Conservation (phyloP, 1,140 invertebrate species). For the Drosophila arizonae region DNA sequence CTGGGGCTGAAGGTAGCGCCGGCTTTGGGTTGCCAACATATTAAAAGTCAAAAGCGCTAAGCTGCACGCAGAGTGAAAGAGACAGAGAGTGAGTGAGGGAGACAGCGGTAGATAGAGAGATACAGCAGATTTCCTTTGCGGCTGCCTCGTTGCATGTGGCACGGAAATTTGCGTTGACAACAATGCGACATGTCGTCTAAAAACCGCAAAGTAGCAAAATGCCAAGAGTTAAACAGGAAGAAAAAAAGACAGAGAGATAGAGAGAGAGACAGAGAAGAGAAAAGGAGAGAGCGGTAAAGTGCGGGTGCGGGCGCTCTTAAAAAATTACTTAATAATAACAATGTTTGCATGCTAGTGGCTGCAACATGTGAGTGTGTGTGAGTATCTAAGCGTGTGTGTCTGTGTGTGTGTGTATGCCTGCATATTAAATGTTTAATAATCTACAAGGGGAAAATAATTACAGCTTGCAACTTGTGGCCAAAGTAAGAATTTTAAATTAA, state of each 20-base stretch:
- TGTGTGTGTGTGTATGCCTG: conserved; percentile 7
- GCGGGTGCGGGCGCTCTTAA: conserved; percentile 8
- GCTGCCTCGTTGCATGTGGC: conserved; percentile 67
- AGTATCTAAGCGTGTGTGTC: not conserved
- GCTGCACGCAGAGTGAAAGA: conserved; percentile 27
- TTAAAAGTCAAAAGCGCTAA: conserved; percentile 78
- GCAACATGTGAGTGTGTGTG: not conserved
- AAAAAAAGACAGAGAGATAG: not conserved
- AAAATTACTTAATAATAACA: conserved; percentile 73
- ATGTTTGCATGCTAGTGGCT: conserved; percentile 46
- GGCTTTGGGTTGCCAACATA: conserved; percentile 65
- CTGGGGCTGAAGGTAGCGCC: conserved; percentile 34
- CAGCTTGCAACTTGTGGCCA: conserved; percentile 12
- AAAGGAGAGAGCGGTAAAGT: too few relatives aligned
- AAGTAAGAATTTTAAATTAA: conserved; percentile 26
- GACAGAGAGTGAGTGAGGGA: not conserved
- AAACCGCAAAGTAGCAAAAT: conserved; percentile 49
- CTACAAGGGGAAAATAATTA: conserved; percentile 13
- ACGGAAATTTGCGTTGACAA: conserved; percentile 71
- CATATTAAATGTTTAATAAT: conserved; percentile 50
- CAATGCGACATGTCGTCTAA: conserved; percentile 60
- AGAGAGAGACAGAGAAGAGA: not conserved
- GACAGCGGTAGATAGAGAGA: not conserved
- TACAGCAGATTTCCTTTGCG: conserved; percentile 2
- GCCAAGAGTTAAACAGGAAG: conserved; percentile 18